These are phyloP conservation scores for Diarsia rubi DNA, from an alignment of 2,888 invertebrate genomes.

Conservation along the genomic window DNA sequence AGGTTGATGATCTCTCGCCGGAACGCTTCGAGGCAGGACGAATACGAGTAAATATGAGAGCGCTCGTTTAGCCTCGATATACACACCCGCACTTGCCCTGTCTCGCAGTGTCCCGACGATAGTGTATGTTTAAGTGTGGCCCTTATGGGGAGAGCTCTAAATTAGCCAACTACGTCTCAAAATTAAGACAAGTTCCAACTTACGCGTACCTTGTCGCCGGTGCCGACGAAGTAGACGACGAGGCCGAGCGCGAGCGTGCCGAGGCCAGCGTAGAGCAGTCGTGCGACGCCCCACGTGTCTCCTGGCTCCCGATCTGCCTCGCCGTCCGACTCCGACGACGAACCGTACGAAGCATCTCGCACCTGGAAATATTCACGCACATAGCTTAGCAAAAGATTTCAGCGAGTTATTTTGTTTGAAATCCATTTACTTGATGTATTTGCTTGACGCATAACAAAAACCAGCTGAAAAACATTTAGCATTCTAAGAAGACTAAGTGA, in stretches of 20 bases:
- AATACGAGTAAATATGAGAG: neutral
- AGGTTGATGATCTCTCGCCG: neutral
- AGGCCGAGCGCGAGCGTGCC: constrained; percentile 96
- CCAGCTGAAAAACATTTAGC: neutral
- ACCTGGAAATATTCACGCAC: constrained; percentile 90
- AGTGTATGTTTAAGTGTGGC: neutral
- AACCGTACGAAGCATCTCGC: constrained; percentile 96
- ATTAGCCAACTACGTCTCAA: constrained; percentile 41
- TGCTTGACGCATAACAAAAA: neutral
- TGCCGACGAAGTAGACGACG: constrained; percentile 97
- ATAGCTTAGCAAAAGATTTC: neutral
- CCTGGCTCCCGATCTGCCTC: constrained; percentile 93
- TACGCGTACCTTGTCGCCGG: constrained; percentile 94
- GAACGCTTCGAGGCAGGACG: neutral
- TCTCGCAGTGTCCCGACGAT: neutral
- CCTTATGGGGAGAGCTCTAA: constrained; percentile 4
- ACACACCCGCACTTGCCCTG: neutral
- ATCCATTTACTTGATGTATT: neutral
- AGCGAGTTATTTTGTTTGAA: neutral
- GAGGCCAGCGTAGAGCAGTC: constrained; percentile 96
- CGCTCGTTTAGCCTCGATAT: neutral
- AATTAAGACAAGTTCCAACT: constrained; percentile 41
- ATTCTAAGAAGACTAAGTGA: neutral
- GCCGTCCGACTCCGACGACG: constrained; percentile 92
- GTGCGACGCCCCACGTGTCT: constrained; percentile 95